phyloP scores from a whole-genome alignment of 2,888 invertebrate species.

The Diarsia brunnea region DNA sequence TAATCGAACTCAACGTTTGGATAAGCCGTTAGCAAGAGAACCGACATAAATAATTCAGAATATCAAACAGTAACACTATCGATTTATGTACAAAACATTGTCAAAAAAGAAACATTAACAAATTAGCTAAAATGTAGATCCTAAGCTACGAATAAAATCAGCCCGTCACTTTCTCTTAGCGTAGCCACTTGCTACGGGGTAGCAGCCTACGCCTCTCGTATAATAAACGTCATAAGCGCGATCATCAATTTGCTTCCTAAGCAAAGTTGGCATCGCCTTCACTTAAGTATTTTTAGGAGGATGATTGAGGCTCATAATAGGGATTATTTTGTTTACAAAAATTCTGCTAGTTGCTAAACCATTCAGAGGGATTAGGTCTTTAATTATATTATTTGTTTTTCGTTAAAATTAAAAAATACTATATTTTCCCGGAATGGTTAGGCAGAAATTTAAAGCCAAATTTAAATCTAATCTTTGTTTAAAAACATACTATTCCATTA shows the following conservation, averaged over 20 bases:
- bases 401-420: too few species aligned
- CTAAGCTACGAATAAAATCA: conserved; percentile 24
- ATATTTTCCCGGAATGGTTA: too few species aligned
- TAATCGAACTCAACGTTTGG: background rate
- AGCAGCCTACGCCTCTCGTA: conserved; percentile 10
- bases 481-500: too few species aligned
- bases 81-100: background rate
- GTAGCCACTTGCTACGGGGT: conserved; percentile 38
- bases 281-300: conserved; percentile 7
- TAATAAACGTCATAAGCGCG: conserved; percentile 45
- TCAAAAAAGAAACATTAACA: background rate
- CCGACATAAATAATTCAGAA: background rate
- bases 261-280: conserved; percentile 15
- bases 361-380: too few species aligned
- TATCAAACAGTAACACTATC: background rate
- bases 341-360: too few species aligned
- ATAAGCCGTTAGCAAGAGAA: background rate
- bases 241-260: conserved; percentile 40
- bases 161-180: conserved; percentile 32
- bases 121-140: background rate
- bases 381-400: too few species aligned
- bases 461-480: too few species aligned
- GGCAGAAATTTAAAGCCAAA: too few species aligned
- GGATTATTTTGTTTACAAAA: too few species aligned
- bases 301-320: conserved; percentile 8